These are phyloP conservation scores for Cheilosia scutellata DNA, from an alignment of 2,888 invertebrate species.

Conservation along the genomic window DNA sequence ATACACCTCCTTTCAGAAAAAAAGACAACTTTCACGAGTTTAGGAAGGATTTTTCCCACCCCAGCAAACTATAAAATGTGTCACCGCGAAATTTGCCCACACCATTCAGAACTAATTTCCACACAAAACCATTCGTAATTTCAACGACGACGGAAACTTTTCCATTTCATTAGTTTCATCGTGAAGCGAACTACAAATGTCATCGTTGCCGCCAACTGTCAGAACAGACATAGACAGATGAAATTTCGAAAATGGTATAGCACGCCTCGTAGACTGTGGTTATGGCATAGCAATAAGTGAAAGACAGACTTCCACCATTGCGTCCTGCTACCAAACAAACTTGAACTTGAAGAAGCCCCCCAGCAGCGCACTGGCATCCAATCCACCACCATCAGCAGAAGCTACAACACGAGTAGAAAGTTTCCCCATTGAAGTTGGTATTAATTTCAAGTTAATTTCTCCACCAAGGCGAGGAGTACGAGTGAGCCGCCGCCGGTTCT, in stretches of 20 bases:
- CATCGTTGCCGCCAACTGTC: slow-evolving; percentile 33
- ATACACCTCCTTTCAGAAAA: too few species aligned
- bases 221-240: slow-evolving; percentile 21
- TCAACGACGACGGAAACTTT: slow-evolving; percentile 45
- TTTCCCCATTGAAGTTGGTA: slow-evolving; percentile 51
- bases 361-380: slow-evolving; percentile 23
- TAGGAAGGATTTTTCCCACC: neutral
- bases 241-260: slow-evolving; percentile 1
- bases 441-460: slow-evolving; percentile 66
- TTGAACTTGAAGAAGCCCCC: slow-evolving; percentile 61
- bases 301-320: slow-evolving; percentile 20
- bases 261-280: neutral
- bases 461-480: neutral
- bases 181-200: slow-evolving; percentile 46
- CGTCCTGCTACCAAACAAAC: slow-evolving; percentile 25
- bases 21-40: too few species aligned
- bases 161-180: slow-evolving; percentile 59
- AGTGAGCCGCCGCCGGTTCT: slow-evolving; percentile 9
- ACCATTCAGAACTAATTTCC: neutral
- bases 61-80: neutral
- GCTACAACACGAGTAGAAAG: slow-evolving; percentile 43
- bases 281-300: slow-evolving; percentile 20
- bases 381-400: slow-evolving; percentile 25
- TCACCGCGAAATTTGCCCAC: neutral
- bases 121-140: slow-evolving; percentile 8